Evolutionary conservation across 2,888 invertebrate genomes (phyloP), one percentile per base, ranked within the genome.

Genomic region (Pyralis farinalis): DNA sequence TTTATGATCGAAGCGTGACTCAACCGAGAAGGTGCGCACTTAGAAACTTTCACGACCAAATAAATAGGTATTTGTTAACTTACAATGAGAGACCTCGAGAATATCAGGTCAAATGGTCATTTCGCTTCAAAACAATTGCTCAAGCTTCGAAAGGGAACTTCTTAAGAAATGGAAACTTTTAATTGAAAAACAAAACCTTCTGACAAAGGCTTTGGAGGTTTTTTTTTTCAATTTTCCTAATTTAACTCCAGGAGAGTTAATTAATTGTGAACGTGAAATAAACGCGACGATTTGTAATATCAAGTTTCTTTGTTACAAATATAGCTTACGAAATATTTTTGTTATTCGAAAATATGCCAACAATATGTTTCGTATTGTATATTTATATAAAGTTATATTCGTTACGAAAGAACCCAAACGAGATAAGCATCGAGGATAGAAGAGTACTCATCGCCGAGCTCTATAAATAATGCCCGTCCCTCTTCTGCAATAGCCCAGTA

Each of bases 181-280:
- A 71, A 74, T 71, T 65, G 63, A 59, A 63, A 63, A 63, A 65
- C 63, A 68, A 64, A 64, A 55, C 51, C 51, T 54, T 54, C 40
- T 49, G 38, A 37, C 39, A 55, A 60, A 53, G 51, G 48, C 46
- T 55, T 54, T 16, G 16, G 16, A n/a, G 49, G 47, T 49, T 57
- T 49, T 22, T 37, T 42, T 8, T 7, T 25, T 25, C n/a, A 25
- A 25, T 25, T 25, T 25, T 16, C 16, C 16, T 25, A 25, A 25
- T 5, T 25, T 25, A n/a, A 25, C 25, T 25, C 25, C 25, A 4
- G 25, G 7, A 7, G 16, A 16, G 16, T 16, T 16, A 2, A n/a
- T 3, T 25, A 25, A 25, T 25, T 7, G 25, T n/a, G 3, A 7
- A n/a, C 25, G 25, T 25, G 25, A n/a, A 25, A 16, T 16, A 3